Evolutionary conservation across 2,888 invertebrate species (phyloP).

Genomic region (Macrophya alboannulata): DNA sequence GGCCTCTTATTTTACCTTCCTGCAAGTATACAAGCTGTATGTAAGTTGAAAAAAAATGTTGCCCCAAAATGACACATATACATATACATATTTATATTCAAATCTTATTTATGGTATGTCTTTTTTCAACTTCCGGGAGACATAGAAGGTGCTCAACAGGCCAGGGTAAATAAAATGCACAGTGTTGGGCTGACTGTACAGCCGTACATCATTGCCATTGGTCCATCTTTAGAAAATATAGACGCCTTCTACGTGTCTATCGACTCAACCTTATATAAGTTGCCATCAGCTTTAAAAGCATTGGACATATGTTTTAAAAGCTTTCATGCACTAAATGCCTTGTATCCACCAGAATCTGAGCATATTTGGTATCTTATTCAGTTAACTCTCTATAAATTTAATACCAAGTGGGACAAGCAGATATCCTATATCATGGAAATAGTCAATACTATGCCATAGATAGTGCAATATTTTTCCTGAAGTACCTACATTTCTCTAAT

Average conservation of each 20-base stretch:
- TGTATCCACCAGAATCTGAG: conserved; percentile 60
- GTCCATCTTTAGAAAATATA: conserved; percentile 20
- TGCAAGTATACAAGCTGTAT: no score
- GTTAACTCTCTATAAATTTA: conserved; percentile 54
- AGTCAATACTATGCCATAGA: background rate
- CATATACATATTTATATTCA: no score
- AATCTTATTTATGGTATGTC: no score
- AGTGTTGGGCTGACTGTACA: background rate
- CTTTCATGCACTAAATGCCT: conserved; percentile 61
- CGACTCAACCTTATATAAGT: background rate
- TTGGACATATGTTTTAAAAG: conserved; percentile 63
- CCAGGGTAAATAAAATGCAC: background rate
- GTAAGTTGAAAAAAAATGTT: no score
- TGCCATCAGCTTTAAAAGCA: conserved; percentile 51
- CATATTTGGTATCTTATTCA: conserved; percentile 64
- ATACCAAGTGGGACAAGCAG: conserved; percentile 57
- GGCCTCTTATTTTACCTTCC: no score
- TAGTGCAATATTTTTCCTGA: background rate
- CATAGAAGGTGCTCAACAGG: background rate
- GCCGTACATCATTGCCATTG: conserved; percentile 22
- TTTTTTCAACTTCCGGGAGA: conserved; percentile 26
- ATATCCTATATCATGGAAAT: conserved; percentile 55
- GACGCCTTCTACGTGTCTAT: conserved; percentile 9
- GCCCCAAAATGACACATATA: no score
- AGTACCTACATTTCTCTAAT: no score